A percentile compares a stretch with the other conserved stretches of the same genome.
Evolutionary conservation across 2,888 invertebrate genomes (phyloP).

Genomic region (Lithosia quadra): DNA sequence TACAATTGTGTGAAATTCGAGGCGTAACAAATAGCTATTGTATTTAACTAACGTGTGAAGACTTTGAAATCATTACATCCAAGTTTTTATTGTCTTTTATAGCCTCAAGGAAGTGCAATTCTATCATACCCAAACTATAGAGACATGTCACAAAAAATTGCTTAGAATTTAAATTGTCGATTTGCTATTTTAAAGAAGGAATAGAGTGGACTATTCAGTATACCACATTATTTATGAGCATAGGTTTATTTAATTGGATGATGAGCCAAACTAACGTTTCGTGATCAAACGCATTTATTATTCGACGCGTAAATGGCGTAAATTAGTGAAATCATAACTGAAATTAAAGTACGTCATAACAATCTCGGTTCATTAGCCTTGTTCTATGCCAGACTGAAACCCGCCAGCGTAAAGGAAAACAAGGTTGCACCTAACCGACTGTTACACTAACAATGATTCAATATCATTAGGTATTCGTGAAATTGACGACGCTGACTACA

Average conservation of each 20-base stretch:
- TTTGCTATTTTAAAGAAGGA: not conserved
- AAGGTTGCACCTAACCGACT: slow-evolving; percentile 76
- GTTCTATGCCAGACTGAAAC: slow-evolving; percentile 74
- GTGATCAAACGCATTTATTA: slow-evolving; percentile 62
- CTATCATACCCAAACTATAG: slow-evolving; percentile 37
- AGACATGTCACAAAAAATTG: slow-evolving; percentile 33
- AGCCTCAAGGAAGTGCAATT: slow-evolving; percentile 55
- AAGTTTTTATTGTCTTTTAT: slow-evolving; percentile 48
- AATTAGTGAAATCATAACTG: slow-evolving; percentile 77
- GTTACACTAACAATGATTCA: slow-evolving; percentile 71
- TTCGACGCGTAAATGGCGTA: slow-evolving; percentile 66
- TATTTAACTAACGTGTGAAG: slow-evolving; percentile 59
- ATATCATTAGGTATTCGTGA: slow-evolving; percentile 56
- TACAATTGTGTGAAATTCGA: slow-evolving; percentile 63
- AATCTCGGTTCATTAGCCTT: slow-evolving; percentile 74
- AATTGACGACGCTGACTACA: slow-evolving; percentile 39
- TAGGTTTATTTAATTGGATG: slow-evolving; percentile 60
- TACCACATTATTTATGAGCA: slow-evolving; percentile 39
- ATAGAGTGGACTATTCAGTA: not conserved
- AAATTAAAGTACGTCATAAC: slow-evolving; percentile 67
- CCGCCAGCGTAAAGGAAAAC: slow-evolving; percentile 69
- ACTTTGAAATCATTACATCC: slow-evolving; percentile 51
- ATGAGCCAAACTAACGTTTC: slow-evolving; percentile 65
- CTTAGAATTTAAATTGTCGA: not conserved
- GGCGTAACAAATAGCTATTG: slow-evolving; percentile 55